Conservation (phyloP, 1,140 invertebrate genomes). For the Temnothorax curvispinosus region DNA sequence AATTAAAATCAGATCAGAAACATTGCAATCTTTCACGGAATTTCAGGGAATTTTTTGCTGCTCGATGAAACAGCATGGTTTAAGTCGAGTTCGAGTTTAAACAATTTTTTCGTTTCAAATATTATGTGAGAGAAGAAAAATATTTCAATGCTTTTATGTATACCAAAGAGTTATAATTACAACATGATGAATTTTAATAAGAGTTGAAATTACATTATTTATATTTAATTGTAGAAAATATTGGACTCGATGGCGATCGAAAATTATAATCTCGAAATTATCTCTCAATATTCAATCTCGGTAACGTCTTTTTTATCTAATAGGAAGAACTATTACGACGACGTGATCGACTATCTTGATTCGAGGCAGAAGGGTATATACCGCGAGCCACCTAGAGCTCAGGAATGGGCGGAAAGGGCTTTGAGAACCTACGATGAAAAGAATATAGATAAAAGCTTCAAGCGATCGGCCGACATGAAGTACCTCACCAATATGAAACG, state of each 20-base stretch:
- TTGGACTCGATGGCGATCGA: not conserved
- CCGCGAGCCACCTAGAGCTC: constrained; percentile 90
- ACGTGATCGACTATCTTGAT: constrained; percentile 93
- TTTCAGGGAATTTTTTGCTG: not conserved
- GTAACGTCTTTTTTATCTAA: not conserved
- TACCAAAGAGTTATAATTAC: no score
- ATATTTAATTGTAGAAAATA: not conserved
- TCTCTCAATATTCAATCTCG: not conserved
- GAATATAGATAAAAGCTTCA: constrained; percentile 79
- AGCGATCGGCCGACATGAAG: constrained; percentile 82
- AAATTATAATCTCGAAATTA: not conserved
- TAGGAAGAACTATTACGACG: constrained; percentile 93
- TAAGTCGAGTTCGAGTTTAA: not conserved
- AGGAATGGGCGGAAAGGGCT: constrained; percentile 93
- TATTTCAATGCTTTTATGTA: not conserved
- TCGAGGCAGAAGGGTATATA: constrained; percentile 89
- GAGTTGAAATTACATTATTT: no score
- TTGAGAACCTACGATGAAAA: constrained; percentile 89
- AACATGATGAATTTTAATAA: no score
- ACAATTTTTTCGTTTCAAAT: not conserved
- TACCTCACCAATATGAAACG: constrained; percentile 80
- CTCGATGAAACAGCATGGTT: not conserved
- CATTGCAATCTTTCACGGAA: not conserved
- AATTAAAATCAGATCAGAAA: not conserved
- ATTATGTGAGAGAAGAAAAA: not conserved